Evolutionary conservation across 2,888 invertebrate genomes (phyloP).

Genomic region (Troides aeacus): DNA sequence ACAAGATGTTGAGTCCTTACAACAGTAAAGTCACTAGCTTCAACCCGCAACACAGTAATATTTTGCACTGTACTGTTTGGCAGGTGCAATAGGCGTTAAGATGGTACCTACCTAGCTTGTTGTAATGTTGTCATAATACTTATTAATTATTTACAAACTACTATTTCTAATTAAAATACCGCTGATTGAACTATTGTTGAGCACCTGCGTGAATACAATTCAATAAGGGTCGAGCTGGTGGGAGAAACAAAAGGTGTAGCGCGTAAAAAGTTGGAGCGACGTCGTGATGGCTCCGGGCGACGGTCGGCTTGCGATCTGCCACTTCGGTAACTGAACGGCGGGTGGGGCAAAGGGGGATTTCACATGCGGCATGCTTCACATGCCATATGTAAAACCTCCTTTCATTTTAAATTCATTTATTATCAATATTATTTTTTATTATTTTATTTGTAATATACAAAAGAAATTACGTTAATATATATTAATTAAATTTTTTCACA

Average conservation of each 20-base stretch:
- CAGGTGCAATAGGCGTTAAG: too few species aligned
- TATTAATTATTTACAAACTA: neutral
- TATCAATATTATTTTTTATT: too few species aligned
- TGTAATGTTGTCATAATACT: neutral
- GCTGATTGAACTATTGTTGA: slow-evolving; percentile 29
- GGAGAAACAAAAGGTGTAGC: slow-evolving; percentile 46
- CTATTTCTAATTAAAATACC: neutral
- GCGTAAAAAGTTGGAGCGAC: slow-evolving; percentile 53
- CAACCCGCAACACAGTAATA: too few species aligned
- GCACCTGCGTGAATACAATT: slow-evolving; percentile 38
- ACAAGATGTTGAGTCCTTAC: too few species aligned
- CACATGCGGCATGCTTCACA: slow-evolving; percentile 10
- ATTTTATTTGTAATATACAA: too few species aligned
- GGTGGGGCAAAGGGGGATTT: slow-evolving; percentile 38
- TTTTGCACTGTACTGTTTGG: too few species aligned
- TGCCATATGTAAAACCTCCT: neutral
- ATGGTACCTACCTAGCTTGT: too few species aligned
- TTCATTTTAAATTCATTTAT: too few species aligned
- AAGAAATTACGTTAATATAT: too few species aligned
- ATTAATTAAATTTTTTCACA: neutral
- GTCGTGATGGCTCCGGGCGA: slow-evolving; percentile 68
- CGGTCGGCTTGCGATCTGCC: slow-evolving; percentile 61
- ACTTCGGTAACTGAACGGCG: slow-evolving; percentile 66
- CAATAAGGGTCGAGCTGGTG: slow-evolving; percentile 39
- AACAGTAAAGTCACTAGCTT: too few species aligned